phyloP scores from a whole-genome alignment of 2,113 vertebrate species.

The Macrotis lagotis region DNA sequence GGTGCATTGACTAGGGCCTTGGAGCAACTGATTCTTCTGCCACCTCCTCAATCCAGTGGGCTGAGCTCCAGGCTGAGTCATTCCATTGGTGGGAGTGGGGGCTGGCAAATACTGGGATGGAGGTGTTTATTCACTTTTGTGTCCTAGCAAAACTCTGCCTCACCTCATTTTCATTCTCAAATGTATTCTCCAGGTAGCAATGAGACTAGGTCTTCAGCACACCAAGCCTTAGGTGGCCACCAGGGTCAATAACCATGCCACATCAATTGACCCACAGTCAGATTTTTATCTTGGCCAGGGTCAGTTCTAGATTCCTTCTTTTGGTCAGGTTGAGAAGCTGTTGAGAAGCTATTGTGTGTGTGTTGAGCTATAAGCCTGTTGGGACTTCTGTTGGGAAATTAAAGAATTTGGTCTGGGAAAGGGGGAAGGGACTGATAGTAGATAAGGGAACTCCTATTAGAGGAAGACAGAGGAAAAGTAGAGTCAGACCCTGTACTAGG shows the following conservation, averaged over 20 bases:
- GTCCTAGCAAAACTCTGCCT: not conserved
- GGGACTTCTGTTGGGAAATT: not conserved
- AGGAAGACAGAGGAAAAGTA: not conserved
- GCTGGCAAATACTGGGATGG: not conserved
- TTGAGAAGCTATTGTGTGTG: no score
- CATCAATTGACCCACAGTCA: not conserved
- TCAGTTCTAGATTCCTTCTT: not conserved
- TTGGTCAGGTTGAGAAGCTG: not conserved
- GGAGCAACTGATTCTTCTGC: not conserved
- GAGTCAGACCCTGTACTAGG: not conserved
- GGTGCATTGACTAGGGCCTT: not conserved
- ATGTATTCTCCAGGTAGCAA: not conserved
- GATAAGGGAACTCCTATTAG: no score
- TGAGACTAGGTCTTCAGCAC: not conserved
- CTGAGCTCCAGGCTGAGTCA: not conserved
- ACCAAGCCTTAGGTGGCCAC: not conserved
- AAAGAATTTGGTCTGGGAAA: not conserved
- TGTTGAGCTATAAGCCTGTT: no score
- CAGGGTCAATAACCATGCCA: not conserved
- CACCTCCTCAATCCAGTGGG: not conserved
- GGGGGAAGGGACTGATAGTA: not conserved
- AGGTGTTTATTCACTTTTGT: not conserved
- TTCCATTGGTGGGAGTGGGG: not conserved
- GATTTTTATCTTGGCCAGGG: not conserved
- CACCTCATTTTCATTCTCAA: not conserved